Conservation (phyloP, 2,888 invertebrate genomes). For the Corythucha ciliata region DNA sequence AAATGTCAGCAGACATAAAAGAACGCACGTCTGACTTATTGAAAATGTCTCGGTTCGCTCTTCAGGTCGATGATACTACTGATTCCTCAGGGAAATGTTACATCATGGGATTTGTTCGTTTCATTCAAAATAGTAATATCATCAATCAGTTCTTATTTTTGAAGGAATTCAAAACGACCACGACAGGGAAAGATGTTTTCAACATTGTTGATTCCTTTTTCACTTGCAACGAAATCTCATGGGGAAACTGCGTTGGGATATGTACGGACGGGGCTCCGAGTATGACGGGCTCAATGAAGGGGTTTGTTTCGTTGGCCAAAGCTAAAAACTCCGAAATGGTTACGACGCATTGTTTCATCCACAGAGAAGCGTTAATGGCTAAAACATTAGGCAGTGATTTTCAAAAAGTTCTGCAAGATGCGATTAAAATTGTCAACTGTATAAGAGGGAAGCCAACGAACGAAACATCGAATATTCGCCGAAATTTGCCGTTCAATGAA, state of each 20-base stretch:
- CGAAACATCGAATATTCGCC: no score
- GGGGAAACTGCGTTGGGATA: constrained; percentile 8
- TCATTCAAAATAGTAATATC: constrained; percentile 18
- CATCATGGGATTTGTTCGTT: constrained; percentile 23
- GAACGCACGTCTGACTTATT: neutral
- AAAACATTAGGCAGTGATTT: constrained; percentile 5
- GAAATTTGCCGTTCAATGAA: no score
- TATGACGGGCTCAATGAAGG: constrained; percentile 13
- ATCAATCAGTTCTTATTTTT: constrained; percentile 12
- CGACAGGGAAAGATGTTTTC: constrained; percentile 10
- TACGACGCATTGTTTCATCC: constrained; percentile 7
- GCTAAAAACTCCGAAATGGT: neutral
- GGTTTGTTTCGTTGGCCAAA: constrained; percentile 5
- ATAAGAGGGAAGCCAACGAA: constrained; percentile 8
- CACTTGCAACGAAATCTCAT: constrained; percentile 1
- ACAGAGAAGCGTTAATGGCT: constrained; percentile 2
- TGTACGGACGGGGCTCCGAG: constrained; percentile 2
- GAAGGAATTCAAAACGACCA: constrained; percentile 9
- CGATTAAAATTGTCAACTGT: constrained; percentile 4
- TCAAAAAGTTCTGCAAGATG: constrained; percentile 3
- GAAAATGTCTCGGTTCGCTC: constrained; percentile 4
- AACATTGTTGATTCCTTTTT: constrained; percentile 1
- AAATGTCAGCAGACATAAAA: no score
- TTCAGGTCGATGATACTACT: constrained; percentile 20
- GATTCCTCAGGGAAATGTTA: constrained; percentile 9